Base-by-base conservation (phyloP, 2,888 invertebrate genomes). In the Tribolium freemani region DNA sequence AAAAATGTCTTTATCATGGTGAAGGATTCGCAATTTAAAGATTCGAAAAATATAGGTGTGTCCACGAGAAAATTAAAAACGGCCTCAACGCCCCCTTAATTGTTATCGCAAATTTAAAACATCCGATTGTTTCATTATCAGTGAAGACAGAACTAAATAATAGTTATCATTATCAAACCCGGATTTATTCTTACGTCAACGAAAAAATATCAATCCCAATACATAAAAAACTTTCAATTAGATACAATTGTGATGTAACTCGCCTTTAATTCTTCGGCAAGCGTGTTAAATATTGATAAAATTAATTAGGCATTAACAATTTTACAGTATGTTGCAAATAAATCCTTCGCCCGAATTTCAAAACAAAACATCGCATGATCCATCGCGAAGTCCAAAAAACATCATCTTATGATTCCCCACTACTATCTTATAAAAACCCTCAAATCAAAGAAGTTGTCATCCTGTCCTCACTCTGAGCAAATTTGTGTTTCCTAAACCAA, bases 331-430 rank as follows among this genome's bases (percentile, higher is more conserved):
- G 20, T 54, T 54, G 6, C 56, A 56, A 56, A 56, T 11, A 31
- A 38, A 20, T 51, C 5, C 51, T 13, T 51, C 51, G 16, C 6
- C n/a, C 51, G n/a, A 20, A 48, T 48, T 13, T 13, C 10, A 48
- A 26, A 54, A 54, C n/a, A 20, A 13, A 48, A 60, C 21, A 64
- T 64, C 64, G 26, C 20, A 38, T 45, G 64, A 64, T 64, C 11
- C 20, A 45, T 50, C 45, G 5, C 64, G 50, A 64, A 64, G 64
- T 64, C 64, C 64, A 16, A 48, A 48, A 64, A 54, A 20, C 10
- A 45, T 44, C 44, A 20, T 9, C 53, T 16, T 31, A 44, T 9
- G 9, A 10, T 13, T 21, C 45, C 64, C 64, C 64, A 64, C 64
- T 51, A 64, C 8, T 9, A 3, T 4, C 3, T 16, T 26, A 63